Base-by-base conservation (phyloP, 2,113 vertebrate species). In the Arenaria interpres region DNA sequence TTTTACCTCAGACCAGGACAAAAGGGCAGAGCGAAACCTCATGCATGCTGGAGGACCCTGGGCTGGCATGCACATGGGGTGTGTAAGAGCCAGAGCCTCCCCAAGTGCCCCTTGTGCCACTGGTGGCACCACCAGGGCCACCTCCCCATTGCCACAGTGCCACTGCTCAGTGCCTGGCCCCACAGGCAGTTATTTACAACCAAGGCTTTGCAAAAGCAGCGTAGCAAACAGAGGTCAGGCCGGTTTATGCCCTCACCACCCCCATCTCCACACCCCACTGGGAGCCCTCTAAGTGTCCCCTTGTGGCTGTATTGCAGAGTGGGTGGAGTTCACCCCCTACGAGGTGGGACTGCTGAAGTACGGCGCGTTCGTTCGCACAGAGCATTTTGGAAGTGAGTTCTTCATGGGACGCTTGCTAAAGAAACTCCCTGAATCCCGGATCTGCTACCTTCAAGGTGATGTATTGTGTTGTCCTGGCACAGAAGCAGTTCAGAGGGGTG, bases 271-370 rank as follows among this genome's bases (percentile, higher is more conserved):
- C 2, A 8, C 4, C 10, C 0, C 0, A 2, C 35, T 39, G 72
- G 33, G 24, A 53, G 7, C 39, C 33, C 43, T 60, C 75, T 95
- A 48, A 89, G 28, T 19, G 39, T 83, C 54, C 66, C 1, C 0
- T 22, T 89, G 48, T 93, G 63, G 3, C 62, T 80, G 46, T 64
- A 4, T 97, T 94, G n/a, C 94, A 98, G 98, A 98, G 63, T 98
- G 98, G 98, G 97, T 98, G 15, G 98, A 98, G 74, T 98, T 98
- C 94, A 98, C 98, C 14, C 98, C 98, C 57, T 88, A 98, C 1
- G 98, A 98, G 67, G 95, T 98, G 4, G 98, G 98, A 15, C 95
- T 98, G 41, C 92, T 97, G 80, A 98, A 98, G 78, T 98, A 98
- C 0, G 98, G 98, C 1, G 96, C 82, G 0, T 98, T 98, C 6